phyloP scores from a whole-genome alignment of 2,113 vertebrate species.

The Epinephelus fuscoguttatus region DNA sequence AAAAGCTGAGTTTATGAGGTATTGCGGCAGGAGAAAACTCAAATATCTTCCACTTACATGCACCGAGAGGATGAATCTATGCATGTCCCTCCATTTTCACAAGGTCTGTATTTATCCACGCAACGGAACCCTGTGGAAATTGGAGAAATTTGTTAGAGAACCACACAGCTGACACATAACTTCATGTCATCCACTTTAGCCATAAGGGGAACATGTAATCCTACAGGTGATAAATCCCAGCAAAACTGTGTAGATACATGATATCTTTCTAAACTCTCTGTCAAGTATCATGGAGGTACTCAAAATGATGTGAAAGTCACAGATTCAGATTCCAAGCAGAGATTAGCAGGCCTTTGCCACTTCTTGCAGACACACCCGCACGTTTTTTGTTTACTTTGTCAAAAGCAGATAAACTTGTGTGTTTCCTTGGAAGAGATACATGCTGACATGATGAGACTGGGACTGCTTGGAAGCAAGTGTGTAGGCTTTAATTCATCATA shows the following conservation, averaged over 20 bases:
- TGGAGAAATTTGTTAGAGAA: constrained; percentile 58
- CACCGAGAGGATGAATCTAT: constrained; percentile 81
- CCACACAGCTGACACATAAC: constrained; percentile 3
- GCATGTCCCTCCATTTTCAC: constrained; percentile 87
- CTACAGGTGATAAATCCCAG: neutral
- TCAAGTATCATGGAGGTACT: neutral
- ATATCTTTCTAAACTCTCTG: neutral
- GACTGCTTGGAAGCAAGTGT: neutral
- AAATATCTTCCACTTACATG: constrained; percentile 82
- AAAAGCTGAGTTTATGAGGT: neutral
- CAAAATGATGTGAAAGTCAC: neutral
- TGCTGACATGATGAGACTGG: neutral
- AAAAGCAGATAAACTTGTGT: constrained; percentile 49
- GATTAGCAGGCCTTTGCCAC: constrained; percentile 32
- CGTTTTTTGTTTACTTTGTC: constrained; percentile 50
- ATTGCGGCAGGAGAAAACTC: neutral
- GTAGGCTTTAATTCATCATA: neutral
- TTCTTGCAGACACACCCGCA: constrained; percentile 57
- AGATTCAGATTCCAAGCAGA: constrained; percentile 3
- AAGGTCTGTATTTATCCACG: constrained; percentile 81
- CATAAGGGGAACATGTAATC: neutral
- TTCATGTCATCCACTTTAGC: neutral
- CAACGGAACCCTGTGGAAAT: constrained; percentile 82
- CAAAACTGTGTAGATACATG: neutral
- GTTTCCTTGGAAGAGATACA: constrained; percentile 28